Conservation (phyloP, 2,797 vertebrate genomes). For the Muscicapa striata region DNA sequence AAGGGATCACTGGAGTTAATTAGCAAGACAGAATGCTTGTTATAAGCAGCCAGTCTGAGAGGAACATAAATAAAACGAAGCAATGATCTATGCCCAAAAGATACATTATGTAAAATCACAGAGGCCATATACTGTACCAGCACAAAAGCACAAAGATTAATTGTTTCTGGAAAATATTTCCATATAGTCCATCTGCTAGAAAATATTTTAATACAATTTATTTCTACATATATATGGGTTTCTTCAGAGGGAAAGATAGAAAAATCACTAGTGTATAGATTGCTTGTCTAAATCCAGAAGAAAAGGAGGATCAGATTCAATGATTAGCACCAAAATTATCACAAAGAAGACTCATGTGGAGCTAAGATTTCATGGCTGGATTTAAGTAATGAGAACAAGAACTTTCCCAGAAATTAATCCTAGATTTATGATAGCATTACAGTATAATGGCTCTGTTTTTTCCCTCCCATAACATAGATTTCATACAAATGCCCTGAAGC, state of each 20-base stretch:
- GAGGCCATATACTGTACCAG: background rate
- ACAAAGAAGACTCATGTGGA: background rate
- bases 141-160: background rate
- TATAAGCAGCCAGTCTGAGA: background rate
- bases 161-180: background rate
- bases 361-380: background rate
- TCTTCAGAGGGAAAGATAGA: background rate
- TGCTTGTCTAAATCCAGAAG: background rate
- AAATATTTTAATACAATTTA: background rate
- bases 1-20: conserved; percentile 42
- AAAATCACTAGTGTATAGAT: background rate
- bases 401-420: background rate
- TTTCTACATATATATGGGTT: background rate
- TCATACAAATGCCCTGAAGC: background rate
- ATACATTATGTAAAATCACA: background rate
- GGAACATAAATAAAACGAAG: conserved; percentile 42
- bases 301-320: background rate
- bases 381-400: background rate
- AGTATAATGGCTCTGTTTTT: background rate
- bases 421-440: background rate
- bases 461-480: background rate
- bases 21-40: conserved; percentile 30
- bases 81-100: background rate
- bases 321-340: background rate
- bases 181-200: background rate